These are phyloP conservation scores for Berghia stephanieae DNA, from an alignment of 1,140 invertebrate species.

Conservation along the genomic window DNA sequence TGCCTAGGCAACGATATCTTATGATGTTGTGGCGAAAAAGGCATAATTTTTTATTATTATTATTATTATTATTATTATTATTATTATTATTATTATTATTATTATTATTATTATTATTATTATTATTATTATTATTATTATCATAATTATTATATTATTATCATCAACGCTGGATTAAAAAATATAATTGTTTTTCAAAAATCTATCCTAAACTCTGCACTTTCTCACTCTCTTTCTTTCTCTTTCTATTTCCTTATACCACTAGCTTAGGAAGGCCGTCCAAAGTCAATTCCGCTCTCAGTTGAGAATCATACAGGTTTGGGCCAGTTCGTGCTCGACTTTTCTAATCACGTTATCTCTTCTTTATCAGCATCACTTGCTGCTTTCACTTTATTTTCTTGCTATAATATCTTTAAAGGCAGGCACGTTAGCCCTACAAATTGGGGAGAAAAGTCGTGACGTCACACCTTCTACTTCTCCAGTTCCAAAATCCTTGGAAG, in stretches of 20 bases:
- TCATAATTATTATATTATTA: no score
- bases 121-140: no score
- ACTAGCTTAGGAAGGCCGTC: no score
- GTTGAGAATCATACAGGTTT: no score
- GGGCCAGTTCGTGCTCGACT: no score
- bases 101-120: neutral
- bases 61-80: neutral
- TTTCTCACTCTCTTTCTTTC: slow-evolving; percentile 3
- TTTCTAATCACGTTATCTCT: neutral
- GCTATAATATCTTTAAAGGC: neutral
- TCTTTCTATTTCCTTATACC: neutral
- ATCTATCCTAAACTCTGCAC: neutral
- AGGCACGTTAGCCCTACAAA: no score
- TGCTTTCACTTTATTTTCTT: neutral
- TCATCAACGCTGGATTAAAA: neutral
- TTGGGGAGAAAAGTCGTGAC: no score
- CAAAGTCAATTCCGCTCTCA: no score
- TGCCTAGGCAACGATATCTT: no score
- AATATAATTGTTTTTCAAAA: neutral
- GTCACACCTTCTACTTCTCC: no score
- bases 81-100: neutral
- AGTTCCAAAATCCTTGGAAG: no score
- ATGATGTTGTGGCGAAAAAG: no score
- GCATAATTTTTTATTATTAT: neutral
- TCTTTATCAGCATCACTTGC: neutral